Conservation (phyloP, 2,113 vertebrate species). For the Hucho hucho region DNA sequence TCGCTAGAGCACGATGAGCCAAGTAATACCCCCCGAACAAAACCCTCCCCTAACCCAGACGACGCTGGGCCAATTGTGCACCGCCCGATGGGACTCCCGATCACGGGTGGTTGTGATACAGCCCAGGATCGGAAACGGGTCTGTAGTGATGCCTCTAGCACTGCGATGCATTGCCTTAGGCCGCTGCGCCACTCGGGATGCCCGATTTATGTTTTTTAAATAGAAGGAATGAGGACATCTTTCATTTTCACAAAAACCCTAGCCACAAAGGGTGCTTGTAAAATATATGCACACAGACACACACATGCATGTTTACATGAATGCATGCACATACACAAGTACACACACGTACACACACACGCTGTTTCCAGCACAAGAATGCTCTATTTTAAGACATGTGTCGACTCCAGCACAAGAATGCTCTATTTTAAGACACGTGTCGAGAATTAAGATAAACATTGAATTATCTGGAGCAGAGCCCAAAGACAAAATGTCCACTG, state of each 20-base stretch:
- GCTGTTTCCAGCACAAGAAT: neutral
- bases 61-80: too few relatives aligned
- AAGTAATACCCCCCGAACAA: too few relatives aligned
- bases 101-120: too few relatives aligned
- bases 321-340: neutral
- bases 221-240: neutral
- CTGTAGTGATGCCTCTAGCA: too few relatives aligned
- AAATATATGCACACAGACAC: neutral
- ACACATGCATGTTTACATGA: constrained; percentile 28
- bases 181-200: too few relatives aligned
- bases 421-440: neutral
- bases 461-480: neutral
- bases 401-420: neutral
- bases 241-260: neutral
- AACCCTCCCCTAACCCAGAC: too few relatives aligned
- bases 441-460: neutral
- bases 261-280: neutral
- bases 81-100: too few relatives aligned
- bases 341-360: neutral
- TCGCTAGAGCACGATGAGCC: too few relatives aligned
- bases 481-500: neutral
- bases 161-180: too few relatives aligned
- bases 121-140: too few relatives aligned
- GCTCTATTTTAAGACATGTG: neutral
- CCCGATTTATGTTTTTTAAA: neutral